Conservation (phyloP, 1,140 invertebrate species). For the Drosophila kepulauana region DNA sequence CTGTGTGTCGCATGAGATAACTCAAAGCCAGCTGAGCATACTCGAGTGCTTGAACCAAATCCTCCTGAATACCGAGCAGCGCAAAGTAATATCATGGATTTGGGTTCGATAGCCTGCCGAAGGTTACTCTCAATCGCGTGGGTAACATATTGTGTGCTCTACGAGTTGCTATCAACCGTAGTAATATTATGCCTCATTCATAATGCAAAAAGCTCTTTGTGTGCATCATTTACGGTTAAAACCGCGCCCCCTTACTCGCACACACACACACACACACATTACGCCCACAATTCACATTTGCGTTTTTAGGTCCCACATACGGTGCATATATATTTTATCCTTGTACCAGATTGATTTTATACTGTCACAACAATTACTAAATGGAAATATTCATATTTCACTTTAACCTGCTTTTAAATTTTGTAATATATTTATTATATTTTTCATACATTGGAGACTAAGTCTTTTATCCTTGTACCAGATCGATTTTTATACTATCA, state of each 20-base stretch:
- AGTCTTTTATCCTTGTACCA: too few relatives aligned
- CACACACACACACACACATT: conserved; percentile 26
- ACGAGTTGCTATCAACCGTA: neutral
- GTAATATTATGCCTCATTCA: conserved; percentile 38
- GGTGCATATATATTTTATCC: conserved; percentile 48
- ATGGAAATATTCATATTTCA: neutral
- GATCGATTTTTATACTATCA: too few relatives aligned
- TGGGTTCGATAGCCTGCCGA: conserved; percentile 26
- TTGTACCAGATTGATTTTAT: conserved; percentile 77
- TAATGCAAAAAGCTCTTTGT: conserved; percentile 46
- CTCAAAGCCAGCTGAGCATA: conserved; percentile 14
- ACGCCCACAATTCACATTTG: conserved; percentile 38
- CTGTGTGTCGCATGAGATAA: neutral
- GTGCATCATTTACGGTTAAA: conserved; percentile 28
- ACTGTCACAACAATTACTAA: neutral
- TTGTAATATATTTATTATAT: too few relatives aligned
- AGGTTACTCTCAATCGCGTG: conserved; percentile 9
- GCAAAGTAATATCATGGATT: conserved; percentile 23
- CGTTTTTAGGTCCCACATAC: conserved; percentile 12
- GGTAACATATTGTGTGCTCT: neutral
- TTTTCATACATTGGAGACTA: too few relatives aligned
- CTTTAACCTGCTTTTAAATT: too few relatives aligned
- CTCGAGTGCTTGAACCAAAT: conserved; percentile 9
- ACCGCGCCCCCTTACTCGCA: conserved; percentile 18
- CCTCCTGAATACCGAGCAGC: neutral